A percentile compares a stretch with the other conserved stretches of the same genome.
Evolutionary conservation across 1,140 invertebrate genomes (phyloP).

Genomic region (Achroia grisella): DNA sequence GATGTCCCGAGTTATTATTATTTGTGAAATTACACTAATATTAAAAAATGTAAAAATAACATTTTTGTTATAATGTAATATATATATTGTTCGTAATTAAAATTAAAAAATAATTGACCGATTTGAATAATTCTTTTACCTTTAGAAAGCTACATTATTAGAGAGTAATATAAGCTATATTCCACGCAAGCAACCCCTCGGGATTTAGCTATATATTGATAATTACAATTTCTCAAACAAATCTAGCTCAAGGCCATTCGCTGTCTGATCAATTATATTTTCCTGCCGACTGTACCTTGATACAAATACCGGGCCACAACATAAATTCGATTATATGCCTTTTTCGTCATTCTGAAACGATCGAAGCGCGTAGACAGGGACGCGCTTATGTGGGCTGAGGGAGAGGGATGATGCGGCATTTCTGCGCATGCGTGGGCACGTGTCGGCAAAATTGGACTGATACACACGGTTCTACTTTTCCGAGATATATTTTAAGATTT

Average conservation of each 20-base stretch:
- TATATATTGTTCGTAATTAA: too few relatives aligned
- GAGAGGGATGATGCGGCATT: conserved; percentile 14
- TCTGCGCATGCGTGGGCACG: conserved; percentile 57
- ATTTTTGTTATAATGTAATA: too few relatives aligned
- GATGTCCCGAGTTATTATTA: too few relatives aligned
- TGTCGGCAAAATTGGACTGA: conserved; percentile 28
- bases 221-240: too few relatives aligned
- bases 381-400: conserved; percentile 18
- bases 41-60: too few relatives aligned
- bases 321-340: conserved; percentile 69
- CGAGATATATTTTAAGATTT: conserved; percentile 29
- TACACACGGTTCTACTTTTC: conserved; percentile 16
- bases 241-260: conserved; percentile 32
- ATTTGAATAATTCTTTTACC: too few relatives aligned
- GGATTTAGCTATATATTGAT: too few relatives aligned
- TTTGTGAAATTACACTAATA: too few relatives aligned
- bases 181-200: too few relatives aligned
- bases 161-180: too few relatives aligned
- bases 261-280: conserved; percentile 10
- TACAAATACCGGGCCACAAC: conserved; percentile 19
- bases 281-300: conserved; percentile 32
- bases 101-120: too few relatives aligned
- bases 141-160: too few relatives aligned
- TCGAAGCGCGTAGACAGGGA: conserved; percentile 51
- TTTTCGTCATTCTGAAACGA: conserved; percentile 68